These are phyloP conservation scores for Listrodromus nycthemerus DNA, from an alignment of 2,888 invertebrate species.

Conservation along the genomic window DNA sequence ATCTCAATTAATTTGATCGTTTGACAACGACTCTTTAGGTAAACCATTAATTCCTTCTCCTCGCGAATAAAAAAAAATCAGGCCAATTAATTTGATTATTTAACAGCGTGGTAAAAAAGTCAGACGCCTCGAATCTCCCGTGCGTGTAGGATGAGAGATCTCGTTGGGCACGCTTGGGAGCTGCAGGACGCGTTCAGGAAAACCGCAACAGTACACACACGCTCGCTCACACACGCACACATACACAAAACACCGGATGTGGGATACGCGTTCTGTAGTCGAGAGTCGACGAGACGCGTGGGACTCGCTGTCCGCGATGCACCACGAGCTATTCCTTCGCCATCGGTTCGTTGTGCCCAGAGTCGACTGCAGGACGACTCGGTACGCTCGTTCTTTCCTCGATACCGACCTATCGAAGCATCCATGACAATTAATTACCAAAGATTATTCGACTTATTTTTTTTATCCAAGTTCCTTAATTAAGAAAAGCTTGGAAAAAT, in stretches of 20 bases:
- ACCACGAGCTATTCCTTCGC: slow-evolving; percentile 47
- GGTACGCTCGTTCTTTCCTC: slow-evolving; percentile 34
- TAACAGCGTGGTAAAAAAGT: neutral
- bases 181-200: slow-evolving; percentile 5
- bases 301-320: slow-evolving; percentile 62
- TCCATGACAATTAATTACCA: neutral
- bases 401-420: slow-evolving; percentile 1
- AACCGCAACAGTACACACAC: neutral
- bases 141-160: neutral
- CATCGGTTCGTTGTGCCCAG: slow-evolving; percentile 63
- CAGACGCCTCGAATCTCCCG: neutral
- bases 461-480: slow-evolving; percentile 34
- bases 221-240: slow-evolving; percentile 49
- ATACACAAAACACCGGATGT: slow-evolving; percentile 79
- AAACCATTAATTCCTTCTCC: too few relatives aligned
- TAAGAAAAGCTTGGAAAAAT: slow-evolving; percentile 52
- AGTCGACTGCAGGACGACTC: slow-evolving; percentile 51
- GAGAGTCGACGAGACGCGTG: slow-evolving; percentile 64
- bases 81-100: neutral
- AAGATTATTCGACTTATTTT: neutral
- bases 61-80: too few relatives aligned
- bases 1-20: too few relatives aligned
- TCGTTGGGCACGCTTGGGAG: neutral
- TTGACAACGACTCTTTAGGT: too few relatives aligned
- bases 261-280: slow-evolving; percentile 70